Conservation (phyloP, 2,113 vertebrate genomes). For the Heterochromis multidens region DNA sequence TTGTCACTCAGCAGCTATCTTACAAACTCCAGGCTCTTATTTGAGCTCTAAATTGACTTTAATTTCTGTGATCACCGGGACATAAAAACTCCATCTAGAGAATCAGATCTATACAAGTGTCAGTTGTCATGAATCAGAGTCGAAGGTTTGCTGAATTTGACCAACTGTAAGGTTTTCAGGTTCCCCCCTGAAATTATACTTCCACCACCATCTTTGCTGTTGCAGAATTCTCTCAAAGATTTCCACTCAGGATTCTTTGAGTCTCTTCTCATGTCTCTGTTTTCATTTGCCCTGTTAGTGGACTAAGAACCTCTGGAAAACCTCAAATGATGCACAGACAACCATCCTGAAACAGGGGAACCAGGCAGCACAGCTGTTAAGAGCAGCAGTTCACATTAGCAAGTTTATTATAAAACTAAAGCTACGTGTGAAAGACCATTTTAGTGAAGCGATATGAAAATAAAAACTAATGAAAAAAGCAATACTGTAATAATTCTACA, state of each 20-base stretch:
- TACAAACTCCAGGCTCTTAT: background rate
- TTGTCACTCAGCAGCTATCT: background rate
- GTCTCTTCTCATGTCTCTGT: background rate
- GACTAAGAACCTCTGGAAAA: too few relatives aligned
- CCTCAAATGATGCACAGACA: too few relatives aligned
- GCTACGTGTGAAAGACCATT: background rate
- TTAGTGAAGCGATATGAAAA: background rate
- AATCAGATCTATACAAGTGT: background rate
- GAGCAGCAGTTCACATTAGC: rapidly evolving
- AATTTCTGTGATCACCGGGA: background rate
- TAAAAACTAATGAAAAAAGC: background rate
- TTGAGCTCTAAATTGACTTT: background rate
- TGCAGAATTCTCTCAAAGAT: too few relatives aligned
- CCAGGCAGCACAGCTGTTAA: too few relatives aligned
- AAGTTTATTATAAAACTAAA: background rate
- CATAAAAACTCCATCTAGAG: background rate
- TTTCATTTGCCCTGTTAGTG: too few relatives aligned
- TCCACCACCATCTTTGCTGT: too few relatives aligned
- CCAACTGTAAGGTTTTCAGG: too few relatives aligned
- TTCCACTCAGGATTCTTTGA: background rate
- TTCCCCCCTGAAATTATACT: background rate
- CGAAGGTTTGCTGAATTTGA: rapidly evolving
- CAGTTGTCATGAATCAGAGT: background rate
- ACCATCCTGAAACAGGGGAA: too few relatives aligned
- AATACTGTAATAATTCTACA: too few relatives aligned